These are phyloP conservation scores for Crypturellus undulatus DNA, from an alignment of 2,113 vertebrate genomes.

Conservation along the genomic window DNA sequence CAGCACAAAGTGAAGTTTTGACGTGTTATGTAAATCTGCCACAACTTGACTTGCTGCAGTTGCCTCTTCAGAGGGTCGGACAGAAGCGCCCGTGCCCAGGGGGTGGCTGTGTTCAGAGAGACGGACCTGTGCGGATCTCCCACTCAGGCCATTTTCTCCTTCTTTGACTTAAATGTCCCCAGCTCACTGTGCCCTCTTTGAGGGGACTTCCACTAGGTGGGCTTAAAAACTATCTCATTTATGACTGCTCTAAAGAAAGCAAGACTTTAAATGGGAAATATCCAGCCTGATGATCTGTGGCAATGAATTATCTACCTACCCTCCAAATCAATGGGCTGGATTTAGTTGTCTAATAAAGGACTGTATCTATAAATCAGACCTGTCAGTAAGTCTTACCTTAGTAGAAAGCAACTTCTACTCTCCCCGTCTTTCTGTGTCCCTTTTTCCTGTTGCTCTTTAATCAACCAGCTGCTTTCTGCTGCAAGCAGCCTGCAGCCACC, in stretches of 20 bases:
- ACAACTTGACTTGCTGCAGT: background rate
- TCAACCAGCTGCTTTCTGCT: background rate
- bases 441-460: background rate
- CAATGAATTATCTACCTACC: background rate
- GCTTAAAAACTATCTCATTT: background rate
- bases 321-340: background rate
- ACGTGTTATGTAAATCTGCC: background rate
- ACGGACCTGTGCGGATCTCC: background rate
- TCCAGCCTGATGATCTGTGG: background rate
- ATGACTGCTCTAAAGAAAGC: background rate
- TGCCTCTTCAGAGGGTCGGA: background rate
- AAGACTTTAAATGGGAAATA: background rate
- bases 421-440: background rate
- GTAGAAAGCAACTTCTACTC: background rate
- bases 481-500: accelerated
- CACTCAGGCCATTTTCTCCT: background rate
- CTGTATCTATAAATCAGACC: background rate
- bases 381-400: background rate
- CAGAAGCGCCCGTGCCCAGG: background rate
- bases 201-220: background rate
- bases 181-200: background rate
- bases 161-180: background rate
- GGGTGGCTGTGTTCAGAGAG: accelerated
- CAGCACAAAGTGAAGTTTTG: background rate
- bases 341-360: background rate